phyloP scores from a whole-genome alignment of 1,140 invertebrate genomes.

The Harpegnathos saltator region DNA sequence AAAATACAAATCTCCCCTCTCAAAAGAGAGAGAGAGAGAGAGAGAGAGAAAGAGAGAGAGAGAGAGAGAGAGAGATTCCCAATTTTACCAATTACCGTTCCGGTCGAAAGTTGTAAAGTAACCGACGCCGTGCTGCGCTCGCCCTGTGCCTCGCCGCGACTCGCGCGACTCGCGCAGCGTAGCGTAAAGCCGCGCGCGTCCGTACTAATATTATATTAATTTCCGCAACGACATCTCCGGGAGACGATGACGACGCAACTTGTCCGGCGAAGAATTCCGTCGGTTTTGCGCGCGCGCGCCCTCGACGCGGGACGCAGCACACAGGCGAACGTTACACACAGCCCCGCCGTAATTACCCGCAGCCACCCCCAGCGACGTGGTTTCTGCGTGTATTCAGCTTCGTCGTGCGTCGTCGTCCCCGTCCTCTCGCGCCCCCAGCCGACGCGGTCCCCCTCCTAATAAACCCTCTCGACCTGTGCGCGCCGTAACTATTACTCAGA shows the following conservation, averaged over 20 bases:
- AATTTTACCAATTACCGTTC: slow-evolving; percentile 24
- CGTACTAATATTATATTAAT: slow-evolving; percentile 10
- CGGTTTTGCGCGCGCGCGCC: slow-evolving; percentile 53
- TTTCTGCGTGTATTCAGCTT: slow-evolving; percentile 64
- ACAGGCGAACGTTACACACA: slow-evolving; percentile 52
- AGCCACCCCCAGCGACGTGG: slow-evolving; percentile 38
- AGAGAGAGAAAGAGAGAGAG: too few species aligned
- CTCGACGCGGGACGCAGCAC: too few species aligned
- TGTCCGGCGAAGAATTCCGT: slow-evolving; percentile 50
- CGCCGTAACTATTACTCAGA: slow-evolving; percentile 74
- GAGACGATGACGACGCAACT: slow-evolving; percentile 39
- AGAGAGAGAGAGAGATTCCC: too few species aligned
- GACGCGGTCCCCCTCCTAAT: slow-evolving; percentile 60
- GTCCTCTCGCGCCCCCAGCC: slow-evolving; percentile 42
- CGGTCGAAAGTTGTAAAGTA: not conserved
- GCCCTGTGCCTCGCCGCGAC: too few species aligned
- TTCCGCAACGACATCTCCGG: slow-evolving; percentile 15
- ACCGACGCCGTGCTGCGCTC: too few species aligned
- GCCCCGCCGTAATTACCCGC: slow-evolving; percentile 65
- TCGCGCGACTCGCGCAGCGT: too few species aligned
- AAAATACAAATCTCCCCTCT: slow-evolving; percentile 22
- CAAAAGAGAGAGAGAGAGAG: too few species aligned
- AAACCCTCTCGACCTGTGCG: slow-evolving; percentile 64
- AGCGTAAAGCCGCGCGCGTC: not conserved
- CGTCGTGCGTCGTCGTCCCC: slow-evolving; percentile 44